A percentile compares a stretch with the other conserved stretches of the same genome.
These are phyloP conservation scores for Drosophila gunungcola DNA, from an alignment of 1,140 invertebrate species.

Conservation along the genomic window DNA sequence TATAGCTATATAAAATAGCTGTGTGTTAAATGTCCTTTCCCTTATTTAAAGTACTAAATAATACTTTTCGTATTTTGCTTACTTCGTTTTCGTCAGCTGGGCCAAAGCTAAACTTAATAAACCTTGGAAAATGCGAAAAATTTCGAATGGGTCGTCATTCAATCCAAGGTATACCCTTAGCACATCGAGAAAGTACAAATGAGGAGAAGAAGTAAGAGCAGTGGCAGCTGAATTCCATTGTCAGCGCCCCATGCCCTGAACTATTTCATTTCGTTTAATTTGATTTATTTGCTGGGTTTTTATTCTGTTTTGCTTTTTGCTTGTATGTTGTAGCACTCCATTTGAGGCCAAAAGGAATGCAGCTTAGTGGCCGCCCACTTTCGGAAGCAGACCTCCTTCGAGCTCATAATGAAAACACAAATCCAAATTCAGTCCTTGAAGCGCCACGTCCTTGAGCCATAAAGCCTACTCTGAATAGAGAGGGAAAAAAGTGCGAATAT, in stretches of 20 bases:
- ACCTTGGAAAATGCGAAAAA: background rate
- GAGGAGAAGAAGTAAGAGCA: conserved; percentile 12
- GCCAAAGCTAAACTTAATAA: background rate
- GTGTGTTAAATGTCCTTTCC: background rate
- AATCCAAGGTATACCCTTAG: background rate
- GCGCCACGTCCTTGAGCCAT: conserved; percentile 74
- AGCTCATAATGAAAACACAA: conserved; percentile 72
- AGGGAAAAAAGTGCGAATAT: conserved; percentile 28
- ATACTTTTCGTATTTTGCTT: too few species aligned
- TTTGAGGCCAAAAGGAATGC: conserved; percentile 42
- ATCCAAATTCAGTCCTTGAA: conserved; percentile 73
- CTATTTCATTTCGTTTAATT: conserved; percentile 82
- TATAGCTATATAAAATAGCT: conserved; percentile 14
- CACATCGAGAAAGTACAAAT: conserved; percentile 3
- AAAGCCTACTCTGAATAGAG: conserved; percentile 48
- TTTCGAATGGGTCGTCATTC: background rate
- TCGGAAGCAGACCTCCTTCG: conserved; percentile 53
- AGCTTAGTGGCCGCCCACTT: conserved; percentile 43
- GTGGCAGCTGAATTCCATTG: conserved; percentile 64
- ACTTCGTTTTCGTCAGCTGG: too few species aligned
- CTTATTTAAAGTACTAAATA: too few species aligned
- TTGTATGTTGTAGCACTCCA: conserved; percentile 27
- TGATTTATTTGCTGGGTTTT: conserved; percentile 73
- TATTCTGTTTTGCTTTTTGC: conserved; percentile 49
- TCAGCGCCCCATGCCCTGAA: conserved; percentile 65